Evolutionary conservation across 2,113 vertebrate species (phyloP), one percentile per base, ranked within the genome.

Genomic region (Rana temporaria): DNA sequence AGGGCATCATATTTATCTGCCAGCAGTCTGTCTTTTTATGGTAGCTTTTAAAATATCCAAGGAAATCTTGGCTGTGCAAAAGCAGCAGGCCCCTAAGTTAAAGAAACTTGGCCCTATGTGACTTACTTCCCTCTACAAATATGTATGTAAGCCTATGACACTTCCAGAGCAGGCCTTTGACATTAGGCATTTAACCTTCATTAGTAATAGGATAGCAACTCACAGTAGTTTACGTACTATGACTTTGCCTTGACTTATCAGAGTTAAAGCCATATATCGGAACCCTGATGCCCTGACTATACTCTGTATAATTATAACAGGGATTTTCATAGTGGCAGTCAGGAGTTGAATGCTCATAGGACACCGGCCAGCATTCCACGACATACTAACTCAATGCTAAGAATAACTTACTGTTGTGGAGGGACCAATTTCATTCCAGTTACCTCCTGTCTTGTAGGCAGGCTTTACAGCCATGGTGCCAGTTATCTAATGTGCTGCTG

Each of bases 221-320:
- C 63, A 32, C 78, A 69, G 81, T 86, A 62, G 26, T 57, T 42
- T 30, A 42, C 6, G 24, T 74, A 20, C 38, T 38, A 75, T 38
- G 12, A 57, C 22, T 18, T 74, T 74, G 15, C 9, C 19, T 57
- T 52, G 60, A 60, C 72, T 75, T 75, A 74, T 42, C 55, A 22
- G 32, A 19, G 30, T 22, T 63, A 63, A 76, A 76, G 22, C 73
- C 59, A 38, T 60, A 52, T 64, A 48, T 64, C 32, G 52, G 73
- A 52, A 19, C n/a, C 73, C 4, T 48, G 59, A n/a, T 76, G 73
- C 38, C 59, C 34, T 48, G 73, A 48, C 42, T 76, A 20, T 42
- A 19, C 56, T 15, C 56, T 75, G 56, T 20, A 19, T 75, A 75
- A 75, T 76, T 63, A 76, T 63, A 76, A 63, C 30, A 60, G 60